Evolutionary conservation across 1,140 invertebrate species (phyloP), one percentile per base, ranked within the genome.

Genomic region (Leptinotarsa undecemlineata): DNA sequence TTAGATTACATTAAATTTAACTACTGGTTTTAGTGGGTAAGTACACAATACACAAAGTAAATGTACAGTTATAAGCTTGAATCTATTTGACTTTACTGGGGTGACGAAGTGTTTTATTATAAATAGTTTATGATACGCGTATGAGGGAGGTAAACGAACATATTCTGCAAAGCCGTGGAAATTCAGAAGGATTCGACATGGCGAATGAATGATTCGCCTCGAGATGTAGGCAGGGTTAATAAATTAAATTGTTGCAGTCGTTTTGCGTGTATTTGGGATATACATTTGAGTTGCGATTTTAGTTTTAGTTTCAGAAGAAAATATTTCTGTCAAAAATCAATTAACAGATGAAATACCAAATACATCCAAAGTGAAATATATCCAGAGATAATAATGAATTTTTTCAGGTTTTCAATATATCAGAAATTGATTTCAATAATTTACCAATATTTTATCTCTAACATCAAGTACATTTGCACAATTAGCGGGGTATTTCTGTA

Each of bases 1-100:
- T 79, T 79, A 73, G 78, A 79, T 72, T 79, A 77, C 78, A 79
- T 79, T 79, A 79, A 79, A 79, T 77, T 79, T 75, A 78, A 77
- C 76, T 79, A 79, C 75, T 79, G 75, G 75, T 76, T 79, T 79
- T 77, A 79, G 72, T 72, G 67, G 73, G 47, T 73, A 74, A 72
- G 74, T 75, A 75, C 74, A 77, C 66, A 77, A 73, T 78, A 75
- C 72, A 68, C 71, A 74, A 67, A 72, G 76, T 77, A 75, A 76
- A 79, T 75, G 47, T 74, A 76, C 72, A 74, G 64, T 77, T 76
- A 78, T 79, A 79, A 78, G 74, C 72, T 75, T 70, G 73, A 73
- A 77, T 72, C 63, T 77, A 73, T 76, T 79, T 79, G 74, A 79
- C 74, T 74, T 72, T 69, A 71, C 68, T 48, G 20, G 71, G 75